Evolutionary conservation across 2,113 vertebrate species (phyloP).

Genomic region (Bambusicola thoracicus): DNA sequence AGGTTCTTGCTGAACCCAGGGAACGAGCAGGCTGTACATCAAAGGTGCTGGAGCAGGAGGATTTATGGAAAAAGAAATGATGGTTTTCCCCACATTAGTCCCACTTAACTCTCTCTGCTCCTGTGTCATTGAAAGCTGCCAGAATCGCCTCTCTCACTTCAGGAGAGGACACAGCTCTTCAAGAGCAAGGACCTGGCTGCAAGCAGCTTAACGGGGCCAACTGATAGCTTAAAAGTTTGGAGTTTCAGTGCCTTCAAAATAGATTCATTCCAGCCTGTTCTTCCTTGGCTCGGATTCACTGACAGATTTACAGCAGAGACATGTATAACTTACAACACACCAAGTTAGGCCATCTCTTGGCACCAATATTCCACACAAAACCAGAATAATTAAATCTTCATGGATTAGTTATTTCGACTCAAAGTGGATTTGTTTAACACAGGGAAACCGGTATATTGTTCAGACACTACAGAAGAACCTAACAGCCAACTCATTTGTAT

Average conservation of each 20-base stretch:
- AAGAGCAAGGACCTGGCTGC: neutral
- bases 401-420: neutral
- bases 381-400: constrained; percentile 16
- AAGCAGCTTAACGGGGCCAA: neutral
- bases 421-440: neutral
- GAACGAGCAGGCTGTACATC: neutral
- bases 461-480: neutral
- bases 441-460: neutral
- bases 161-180: constrained; percentile 61
- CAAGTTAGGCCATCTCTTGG: neutral
- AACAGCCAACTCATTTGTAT: neutral
- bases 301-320: constrained; percentile 22
- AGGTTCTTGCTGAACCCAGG: constrained; percentile 6
- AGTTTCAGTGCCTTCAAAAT: neutral
- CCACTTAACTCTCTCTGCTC: neutral
- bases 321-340: neutral
- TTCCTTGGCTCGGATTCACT: neutral
- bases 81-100: neutral
- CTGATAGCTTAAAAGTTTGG: neutral
- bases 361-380: neutral
- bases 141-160: constrained; percentile 63
- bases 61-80: neutral
- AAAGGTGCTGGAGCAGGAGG: neutral
- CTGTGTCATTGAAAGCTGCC: constrained; percentile 76
- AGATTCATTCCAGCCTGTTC: neutral